Evolutionary conservation across 2,797 vertebrate genomes (phyloP).

Genomic region (Hoplostethus atlanticus): DNA sequence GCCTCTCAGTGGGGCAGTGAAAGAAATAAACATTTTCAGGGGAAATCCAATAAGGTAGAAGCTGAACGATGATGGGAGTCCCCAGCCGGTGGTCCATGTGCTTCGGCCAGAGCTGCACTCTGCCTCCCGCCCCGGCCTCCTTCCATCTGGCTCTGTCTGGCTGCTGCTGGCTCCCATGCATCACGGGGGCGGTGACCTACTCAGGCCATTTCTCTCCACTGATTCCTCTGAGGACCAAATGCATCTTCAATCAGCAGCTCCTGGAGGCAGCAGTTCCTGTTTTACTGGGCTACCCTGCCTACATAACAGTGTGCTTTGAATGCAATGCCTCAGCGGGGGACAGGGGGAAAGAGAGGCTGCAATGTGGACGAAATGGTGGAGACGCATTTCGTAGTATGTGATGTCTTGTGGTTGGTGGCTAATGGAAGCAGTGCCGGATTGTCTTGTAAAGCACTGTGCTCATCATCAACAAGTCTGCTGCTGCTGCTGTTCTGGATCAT

Average conservation of each 20-base stretch:
- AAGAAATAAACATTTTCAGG: conserved; percentile 77
- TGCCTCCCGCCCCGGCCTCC: neutral
- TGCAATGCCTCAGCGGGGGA: conserved; percentile 60
- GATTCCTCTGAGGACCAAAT: conserved; percentile 45
- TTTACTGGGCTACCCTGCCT: conserved; percentile 62
- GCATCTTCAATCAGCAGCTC: conserved; percentile 59
- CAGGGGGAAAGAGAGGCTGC: conserved; percentile 30
- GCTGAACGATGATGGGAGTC: conserved; percentile 64
- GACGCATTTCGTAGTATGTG: conserved; percentile 49
- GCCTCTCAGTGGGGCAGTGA: conserved; percentile 66
- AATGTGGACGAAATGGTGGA: conserved; percentile 38
- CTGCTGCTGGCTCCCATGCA: conserved; percentile 34
- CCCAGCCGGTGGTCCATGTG: conserved; percentile 53
- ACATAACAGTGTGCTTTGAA: conserved; percentile 66
- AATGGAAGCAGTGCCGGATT: conserved; percentile 57
- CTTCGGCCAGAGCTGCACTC: conserved; percentile 25
- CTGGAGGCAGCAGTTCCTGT: conserved; percentile 42
- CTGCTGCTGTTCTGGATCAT: conserved; percentile 30
- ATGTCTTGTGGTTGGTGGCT: conserved; percentile 64
- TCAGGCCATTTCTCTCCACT: conserved; percentile 38
- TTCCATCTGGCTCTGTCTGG: conserved; percentile 38
- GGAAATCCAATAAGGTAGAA: conserved; percentile 77
- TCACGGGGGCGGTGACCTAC: conserved; percentile 47
- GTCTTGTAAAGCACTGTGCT: conserved; percentile 38
- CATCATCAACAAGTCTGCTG: conserved; percentile 41